Conservation (phyloP, 2,888 invertebrate genomes). For the Ectemnius lituratus region DNA sequence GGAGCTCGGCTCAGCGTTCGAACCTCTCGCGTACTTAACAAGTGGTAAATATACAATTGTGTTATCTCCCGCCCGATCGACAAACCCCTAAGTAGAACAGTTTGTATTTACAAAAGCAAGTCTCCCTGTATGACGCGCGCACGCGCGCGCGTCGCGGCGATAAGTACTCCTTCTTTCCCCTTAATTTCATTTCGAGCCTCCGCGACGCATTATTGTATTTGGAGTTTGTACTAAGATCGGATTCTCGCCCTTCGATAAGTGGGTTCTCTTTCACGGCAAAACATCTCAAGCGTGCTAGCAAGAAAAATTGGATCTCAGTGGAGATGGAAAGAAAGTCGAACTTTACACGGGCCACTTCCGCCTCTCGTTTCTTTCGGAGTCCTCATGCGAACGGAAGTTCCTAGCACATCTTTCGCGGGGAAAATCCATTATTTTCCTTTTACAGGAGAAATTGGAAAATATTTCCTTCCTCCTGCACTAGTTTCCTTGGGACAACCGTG, state of each 20-base stretch:
- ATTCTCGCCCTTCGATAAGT: conserved; percentile 35
- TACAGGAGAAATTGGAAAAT: too few species aligned
- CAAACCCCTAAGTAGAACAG: conserved; percentile 14
- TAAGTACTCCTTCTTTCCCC: conserved; percentile 46
- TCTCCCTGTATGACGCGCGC: conserved; percentile 15
- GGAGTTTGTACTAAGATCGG: conserved; percentile 56
- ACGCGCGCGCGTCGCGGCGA: conserved; percentile 15
- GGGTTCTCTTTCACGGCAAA: background rate
- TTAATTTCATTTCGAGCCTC: conserved; percentile 16
- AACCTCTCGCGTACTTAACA: conserved; percentile 17
- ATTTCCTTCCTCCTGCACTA: too few species aligned
- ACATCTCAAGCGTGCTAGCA: too few species aligned
- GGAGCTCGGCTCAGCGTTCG: conserved; percentile 9
- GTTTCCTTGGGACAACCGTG: too few species aligned
- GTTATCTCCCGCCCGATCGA: conserved; percentile 4
- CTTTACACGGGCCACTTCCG: too few species aligned
- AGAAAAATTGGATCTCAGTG: too few species aligned
- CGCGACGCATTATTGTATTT: conserved; percentile 54
- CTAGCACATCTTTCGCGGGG: too few species aligned
- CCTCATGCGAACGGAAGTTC: too few species aligned
- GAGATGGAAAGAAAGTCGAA: too few species aligned
- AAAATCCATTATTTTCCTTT: too few species aligned
- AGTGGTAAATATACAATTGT: conserved; percentile 29
- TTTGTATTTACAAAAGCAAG: conserved; percentile 45
- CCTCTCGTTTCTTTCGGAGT: too few species aligned